Evolutionary conservation across 2,888 invertebrate genomes (phyloP), one percentile per base, ranked within the genome.

Genomic region (Amphipoea oculea): DNA sequence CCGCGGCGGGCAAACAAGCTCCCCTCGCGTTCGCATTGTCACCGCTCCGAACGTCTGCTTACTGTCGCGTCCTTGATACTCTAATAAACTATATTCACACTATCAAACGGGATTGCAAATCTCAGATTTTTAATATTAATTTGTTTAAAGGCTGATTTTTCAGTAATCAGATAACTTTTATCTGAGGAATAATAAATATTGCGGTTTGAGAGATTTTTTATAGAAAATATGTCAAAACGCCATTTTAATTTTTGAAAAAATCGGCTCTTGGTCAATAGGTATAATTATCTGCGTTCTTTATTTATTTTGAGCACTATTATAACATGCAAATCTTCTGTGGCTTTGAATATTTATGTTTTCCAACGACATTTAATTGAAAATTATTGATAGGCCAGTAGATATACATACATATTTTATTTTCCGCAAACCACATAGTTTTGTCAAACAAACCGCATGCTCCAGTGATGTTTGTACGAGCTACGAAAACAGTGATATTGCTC

Each of bases 11-110:
- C 95, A 95, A 96, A 96, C 94, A 95, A 79, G 91, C 91, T 92
- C 96, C 96, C 96, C 96, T 95, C 94, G 92, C 92, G 90, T 92
- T 92, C 90, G 92, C 90, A 93, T 95, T 95, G 95, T 94, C 94
- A 92, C 92, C 88, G 93, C 89, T 87, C 84, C 86, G 86, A 94
- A 92, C 96, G 96, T 96, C 96, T 96, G 96, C 94, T 96, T 89
- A 84, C 92, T 94, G 96, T 95, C 96, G 94, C 91, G 91, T 76
- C 83, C 80, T 81, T 81, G 84, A 87, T 87, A 89, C 87, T 86
- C 85, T 87, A 86, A 88, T 90, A 89, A 89, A 89, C 86, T 87
- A 87, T 88, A 86, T 89, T 88, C 83, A 86, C 83, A 69, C 85
- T 85, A 79, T 73, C 74, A 71, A 75, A 84, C 68, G 67, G 72